phyloP scores from a whole-genome alignment of 1,140 invertebrate genomes.

The Drosophila sproati region DNA sequence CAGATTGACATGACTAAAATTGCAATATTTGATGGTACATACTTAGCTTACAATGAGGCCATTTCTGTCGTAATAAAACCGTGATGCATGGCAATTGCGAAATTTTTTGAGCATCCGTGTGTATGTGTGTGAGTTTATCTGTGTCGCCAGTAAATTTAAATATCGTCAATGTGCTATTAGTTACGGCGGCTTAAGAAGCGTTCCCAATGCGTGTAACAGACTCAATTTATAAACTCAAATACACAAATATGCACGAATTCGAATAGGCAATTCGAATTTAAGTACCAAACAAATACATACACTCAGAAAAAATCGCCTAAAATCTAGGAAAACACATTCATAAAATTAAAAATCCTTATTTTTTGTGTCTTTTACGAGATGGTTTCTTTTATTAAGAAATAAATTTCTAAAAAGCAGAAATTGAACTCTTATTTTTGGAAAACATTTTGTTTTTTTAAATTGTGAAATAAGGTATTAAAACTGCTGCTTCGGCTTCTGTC shows the following conservation, averaged over 20 bases:
- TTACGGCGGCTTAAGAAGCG: constrained; percentile 42
- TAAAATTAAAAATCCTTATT: too few species aligned
- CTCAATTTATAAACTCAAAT: constrained; percentile 39
- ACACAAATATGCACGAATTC: constrained; percentile 41
- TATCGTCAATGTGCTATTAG: constrained; percentile 3
- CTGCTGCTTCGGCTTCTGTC: too few species aligned
- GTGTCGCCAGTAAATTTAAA: not conserved
- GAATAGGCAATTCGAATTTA: too few species aligned
- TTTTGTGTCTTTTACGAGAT: too few species aligned
- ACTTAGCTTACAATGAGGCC: constrained; percentile 34
- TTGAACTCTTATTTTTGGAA: too few species aligned
- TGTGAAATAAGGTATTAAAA: too few species aligned
- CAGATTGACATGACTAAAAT: not conserved
- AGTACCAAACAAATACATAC: too few species aligned
- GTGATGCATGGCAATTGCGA: constrained; percentile 52
- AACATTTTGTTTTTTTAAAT: too few species aligned
- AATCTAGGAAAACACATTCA: too few species aligned
- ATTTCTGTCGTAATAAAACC: constrained; percentile 59
- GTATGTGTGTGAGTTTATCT: not conserved
- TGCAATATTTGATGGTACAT: not conserved
- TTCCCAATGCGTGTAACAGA: constrained; percentile 40
- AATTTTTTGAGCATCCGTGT: not conserved
- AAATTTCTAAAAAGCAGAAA: too few species aligned
- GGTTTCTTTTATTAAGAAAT: too few species aligned
- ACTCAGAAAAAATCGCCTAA: too few species aligned